Percentiles rank a stretch among this genome's conserved stretches.
Evolutionary conservation across 92 coral and sea anemone genomes (phyloP).

Genomic region (Phenganax marumi): DNA sequence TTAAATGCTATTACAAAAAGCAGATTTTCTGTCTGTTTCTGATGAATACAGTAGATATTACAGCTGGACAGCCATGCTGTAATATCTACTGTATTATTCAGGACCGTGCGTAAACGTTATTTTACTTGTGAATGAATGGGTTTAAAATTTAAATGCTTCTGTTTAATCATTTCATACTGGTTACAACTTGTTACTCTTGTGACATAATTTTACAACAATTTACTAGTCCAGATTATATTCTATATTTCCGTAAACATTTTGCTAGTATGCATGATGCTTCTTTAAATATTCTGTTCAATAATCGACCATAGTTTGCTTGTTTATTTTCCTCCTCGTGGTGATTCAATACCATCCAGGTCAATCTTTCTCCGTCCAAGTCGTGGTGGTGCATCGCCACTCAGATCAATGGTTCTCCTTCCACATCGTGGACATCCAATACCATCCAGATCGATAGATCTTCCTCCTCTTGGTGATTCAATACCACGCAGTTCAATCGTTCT

Average conservation of each 20-base stretch:
- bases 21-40: too few relatives aligned
- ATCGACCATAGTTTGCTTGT: neutral
- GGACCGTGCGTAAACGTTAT: too few relatives aligned
- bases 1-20: too few relatives aligned
- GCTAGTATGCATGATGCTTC: neutral
- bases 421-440: slow-evolving; percentile 30
- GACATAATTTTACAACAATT: neutral
- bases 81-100: too few relatives aligned
- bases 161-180: too few relatives aligned
- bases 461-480: slow-evolving; percentile 32
- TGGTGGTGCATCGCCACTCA: slow-evolving; percentile 19
- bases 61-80: too few relatives aligned
- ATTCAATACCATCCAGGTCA: slow-evolving; percentile 17
- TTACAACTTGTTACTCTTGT: too few relatives aligned
- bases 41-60: too few relatives aligned
- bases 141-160: too few relatives aligned
- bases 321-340: slow-evolving; percentile 32
- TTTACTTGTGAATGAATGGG: too few relatives aligned
- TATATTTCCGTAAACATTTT: neutral
- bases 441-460: slow-evolving; percentile 30
- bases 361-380: slow-evolving; percentile 11
- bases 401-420: slow-evolving; percentile 21
- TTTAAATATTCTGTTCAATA: neutral
- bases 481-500: slow-evolving; percentile 24
- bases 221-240: neutral